These are phyloP conservation scores for Drosophila mojavensis DNA, from an alignment of 1,140 invertebrate species.

Conservation along the genomic window DNA sequence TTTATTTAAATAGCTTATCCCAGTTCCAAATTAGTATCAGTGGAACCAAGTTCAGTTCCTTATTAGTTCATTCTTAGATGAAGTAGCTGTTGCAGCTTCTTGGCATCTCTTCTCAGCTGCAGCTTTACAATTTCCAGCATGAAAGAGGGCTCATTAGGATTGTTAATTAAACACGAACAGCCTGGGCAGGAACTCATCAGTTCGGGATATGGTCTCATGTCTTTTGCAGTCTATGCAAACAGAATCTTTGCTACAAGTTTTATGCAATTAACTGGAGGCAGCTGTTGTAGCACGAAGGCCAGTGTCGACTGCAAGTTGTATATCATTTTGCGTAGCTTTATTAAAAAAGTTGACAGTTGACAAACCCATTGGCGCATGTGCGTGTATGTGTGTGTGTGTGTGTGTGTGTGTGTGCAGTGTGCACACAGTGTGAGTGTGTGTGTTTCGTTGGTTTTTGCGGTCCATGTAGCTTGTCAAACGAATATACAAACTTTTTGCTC, in stretches of 20 bases:
- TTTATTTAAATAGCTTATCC: too few relatives aligned
- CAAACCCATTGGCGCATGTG: conserved; percentile 65
- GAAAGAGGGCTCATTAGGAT: conserved; percentile 31
- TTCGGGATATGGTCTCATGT: conserved; percentile 1
- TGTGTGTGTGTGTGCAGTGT: conserved; percentile 38
- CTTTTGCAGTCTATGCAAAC: conserved; percentile 31
- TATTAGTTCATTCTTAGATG: too few relatives aligned
- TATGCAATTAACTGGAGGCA: conserved; percentile 38
- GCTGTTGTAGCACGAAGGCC: conserved; percentile 7
- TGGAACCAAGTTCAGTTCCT: too few relatives aligned
- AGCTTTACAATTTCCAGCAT: too few relatives aligned
- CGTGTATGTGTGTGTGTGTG: conserved; percentile 9
- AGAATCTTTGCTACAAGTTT: conserved; percentile 44
- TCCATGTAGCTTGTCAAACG: conserved; percentile 74
- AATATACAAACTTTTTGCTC: conserved; percentile 48
- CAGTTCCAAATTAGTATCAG: too few relatives aligned
- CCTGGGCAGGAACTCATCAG: neutral
- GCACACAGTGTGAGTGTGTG: conserved; percentile 27
- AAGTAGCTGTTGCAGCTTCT: too few relatives aligned
- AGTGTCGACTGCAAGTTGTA: conserved; percentile 43
- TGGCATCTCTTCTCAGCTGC: too few relatives aligned
- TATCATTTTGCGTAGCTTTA: conserved; percentile 72
- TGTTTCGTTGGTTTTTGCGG: conserved; percentile 72
- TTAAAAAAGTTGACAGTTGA: conserved; percentile 81
- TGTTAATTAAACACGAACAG: conserved; percentile 20